A percentile compares a stretch with the other conserved stretches of the same genome.
phyloP scores from a whole-genome alignment of 2,113 vertebrate genomes.

The Tachuris rubrigastra region DNA sequence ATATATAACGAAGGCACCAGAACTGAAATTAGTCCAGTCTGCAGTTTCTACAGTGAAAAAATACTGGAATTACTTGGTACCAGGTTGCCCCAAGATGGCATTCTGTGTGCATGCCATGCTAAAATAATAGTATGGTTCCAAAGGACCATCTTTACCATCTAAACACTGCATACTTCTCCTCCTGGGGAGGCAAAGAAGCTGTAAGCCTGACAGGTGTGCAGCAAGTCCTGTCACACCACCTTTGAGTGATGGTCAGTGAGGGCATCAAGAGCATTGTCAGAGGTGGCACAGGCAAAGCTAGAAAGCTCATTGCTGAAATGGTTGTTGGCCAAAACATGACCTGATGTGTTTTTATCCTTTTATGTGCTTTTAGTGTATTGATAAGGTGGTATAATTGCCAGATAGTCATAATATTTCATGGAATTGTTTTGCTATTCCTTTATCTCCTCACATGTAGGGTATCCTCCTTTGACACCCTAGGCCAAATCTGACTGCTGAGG shows the following conservation, averaged over 20 bases:
- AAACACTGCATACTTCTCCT: background rate
- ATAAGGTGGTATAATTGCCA: background rate
- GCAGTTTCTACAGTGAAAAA: background rate
- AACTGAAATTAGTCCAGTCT: background rate
- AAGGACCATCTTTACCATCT: background rate
- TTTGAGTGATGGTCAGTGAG: background rate
- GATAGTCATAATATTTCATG: background rate
- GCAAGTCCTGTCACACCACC: background rate
- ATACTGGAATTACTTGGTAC: background rate
- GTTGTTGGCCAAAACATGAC: background rate
- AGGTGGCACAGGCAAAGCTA: background rate
- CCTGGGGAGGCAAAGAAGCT: background rate
- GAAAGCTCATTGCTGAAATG: background rate
- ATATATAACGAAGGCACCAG: background rate
- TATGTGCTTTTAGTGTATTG: background rate
- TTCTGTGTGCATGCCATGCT: background rate
- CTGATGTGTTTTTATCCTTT: background rate
- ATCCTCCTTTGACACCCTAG: background rate
- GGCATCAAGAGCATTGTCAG: background rate
- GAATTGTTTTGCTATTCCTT: background rate
- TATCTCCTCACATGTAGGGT: background rate
- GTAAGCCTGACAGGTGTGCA: background rate
- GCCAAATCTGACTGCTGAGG: background rate
- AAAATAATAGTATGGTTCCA: background rate
- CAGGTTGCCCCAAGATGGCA: constrained; percentile 43